Evolutionary conservation across 2,113 vertebrate genomes (phyloP).

Genomic region (Chaetodon auriga): DNA sequence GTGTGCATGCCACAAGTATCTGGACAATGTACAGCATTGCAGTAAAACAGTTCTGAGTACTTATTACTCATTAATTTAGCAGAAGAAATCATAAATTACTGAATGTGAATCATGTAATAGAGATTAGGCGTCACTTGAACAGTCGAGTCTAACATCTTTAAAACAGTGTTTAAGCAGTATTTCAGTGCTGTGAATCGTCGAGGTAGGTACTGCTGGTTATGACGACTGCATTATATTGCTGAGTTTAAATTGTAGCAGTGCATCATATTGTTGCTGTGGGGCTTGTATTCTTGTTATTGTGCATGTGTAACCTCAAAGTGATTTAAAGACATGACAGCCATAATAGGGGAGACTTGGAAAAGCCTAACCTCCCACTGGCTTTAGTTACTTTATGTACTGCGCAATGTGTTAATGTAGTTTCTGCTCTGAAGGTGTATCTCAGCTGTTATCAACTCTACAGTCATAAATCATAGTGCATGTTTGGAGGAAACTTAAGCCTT

Average conservation of each 20-base stretch:
- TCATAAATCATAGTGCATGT: background rate
- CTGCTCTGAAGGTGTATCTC: background rate
- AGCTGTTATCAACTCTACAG: background rate
- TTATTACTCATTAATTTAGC: background rate
- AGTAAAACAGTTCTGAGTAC: background rate
- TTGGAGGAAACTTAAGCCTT: background rate
- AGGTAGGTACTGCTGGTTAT: background rate
- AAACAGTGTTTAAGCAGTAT: background rate
- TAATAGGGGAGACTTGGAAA: slow-evolving; percentile 5
- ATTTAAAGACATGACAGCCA: slow-evolving; percentile 1
- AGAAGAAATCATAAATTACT: background rate
- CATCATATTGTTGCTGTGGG: background rate
- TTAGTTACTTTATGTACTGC: background rate
- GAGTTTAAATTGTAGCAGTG: slow-evolving; percentile 5
- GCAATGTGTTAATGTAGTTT: background rate
- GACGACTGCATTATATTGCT: background rate
- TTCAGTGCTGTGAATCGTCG: background rate
- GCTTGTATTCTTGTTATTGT: background rate
- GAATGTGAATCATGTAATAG: background rate
- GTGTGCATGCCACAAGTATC: background rate
- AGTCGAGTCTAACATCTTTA: background rate
- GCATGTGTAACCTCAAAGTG: background rate
- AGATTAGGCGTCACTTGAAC: background rate
- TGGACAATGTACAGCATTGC: background rate
- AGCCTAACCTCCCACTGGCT: background rate